A percentile compares a stretch with the other conserved stretches of the same genome.
phyloP scores from a whole-genome alignment of 2,113 vertebrate species.

The Seriola dumerili region DNA sequence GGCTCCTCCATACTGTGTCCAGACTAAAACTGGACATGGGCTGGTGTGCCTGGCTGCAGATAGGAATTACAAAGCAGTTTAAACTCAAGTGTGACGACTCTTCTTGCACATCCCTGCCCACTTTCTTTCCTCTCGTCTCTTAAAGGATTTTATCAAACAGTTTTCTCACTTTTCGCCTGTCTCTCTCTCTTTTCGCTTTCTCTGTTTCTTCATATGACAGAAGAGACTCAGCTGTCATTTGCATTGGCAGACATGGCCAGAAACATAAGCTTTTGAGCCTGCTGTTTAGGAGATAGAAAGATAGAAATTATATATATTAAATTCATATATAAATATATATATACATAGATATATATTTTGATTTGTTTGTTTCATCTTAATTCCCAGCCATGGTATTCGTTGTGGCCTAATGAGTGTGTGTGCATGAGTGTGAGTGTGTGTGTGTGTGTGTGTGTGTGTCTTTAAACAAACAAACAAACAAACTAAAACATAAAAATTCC shows the following conservation, averaged over 20 bases:
- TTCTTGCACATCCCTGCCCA: slow-evolving; percentile 59
- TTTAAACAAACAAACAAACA: slow-evolving; percentile 5
- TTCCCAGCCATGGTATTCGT: slow-evolving; percentile 85
- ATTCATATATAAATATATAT: slow-evolving; percentile 64
- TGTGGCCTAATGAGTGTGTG: slow-evolving; percentile 82
- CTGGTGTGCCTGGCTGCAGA: slow-evolving; percentile 20
- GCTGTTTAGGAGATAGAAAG: slow-evolving; percentile 77
- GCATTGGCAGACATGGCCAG: slow-evolving; percentile 80
- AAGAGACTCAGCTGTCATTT: slow-evolving; percentile 64
- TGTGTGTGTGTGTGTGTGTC: neutral
- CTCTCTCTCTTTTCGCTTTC: neutral
- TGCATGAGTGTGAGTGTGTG: slow-evolving; percentile 73
- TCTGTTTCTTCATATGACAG: slow-evolving; percentile 12
- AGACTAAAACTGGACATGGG: neutral
- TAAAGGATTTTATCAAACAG: slow-evolving; percentile 12
- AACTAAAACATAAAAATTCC: slow-evolving; percentile 10
- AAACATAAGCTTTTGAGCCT: slow-evolving; percentile 80
- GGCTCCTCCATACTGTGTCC: neutral
- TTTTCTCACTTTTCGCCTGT: slow-evolving; percentile 3
- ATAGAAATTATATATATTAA: slow-evolving; percentile 74
- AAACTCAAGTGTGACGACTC: slow-evolving; percentile 41
- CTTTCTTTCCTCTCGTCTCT: slow-evolving; percentile 13
- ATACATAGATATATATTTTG: slow-evolving; percentile 71
- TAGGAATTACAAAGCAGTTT: slow-evolving; percentile 15
- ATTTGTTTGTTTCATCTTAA: slow-evolving; percentile 73